Conservation (phyloP, 2,113 vertebrate genomes). For the Nansenia antarctica region DNA sequence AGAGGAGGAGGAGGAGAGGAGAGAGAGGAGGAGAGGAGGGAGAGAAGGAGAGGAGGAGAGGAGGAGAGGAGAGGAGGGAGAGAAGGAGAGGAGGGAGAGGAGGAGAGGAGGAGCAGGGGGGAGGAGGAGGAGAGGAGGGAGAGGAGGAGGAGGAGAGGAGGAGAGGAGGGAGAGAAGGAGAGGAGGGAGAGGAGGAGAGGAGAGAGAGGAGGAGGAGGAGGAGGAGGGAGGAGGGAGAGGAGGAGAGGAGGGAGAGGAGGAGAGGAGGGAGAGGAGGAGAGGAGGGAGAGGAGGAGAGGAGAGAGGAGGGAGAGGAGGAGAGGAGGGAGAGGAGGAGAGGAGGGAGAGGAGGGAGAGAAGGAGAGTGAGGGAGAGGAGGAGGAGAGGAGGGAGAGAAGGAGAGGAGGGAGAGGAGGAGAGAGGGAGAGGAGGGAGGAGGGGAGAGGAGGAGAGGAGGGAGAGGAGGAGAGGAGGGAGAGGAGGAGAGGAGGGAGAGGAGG, state of each 20-base stretch:
- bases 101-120: conserved; percentile 35
- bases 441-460: neutral
- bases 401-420: conserved; percentile 30
- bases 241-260: neutral
- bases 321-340: too few relatives aligned
- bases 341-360: neutral
- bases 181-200: neutral
- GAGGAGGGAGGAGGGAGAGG: neutral
- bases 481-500: neutral
- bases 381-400: neutral
- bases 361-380: too few relatives aligned
- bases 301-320: too few relatives aligned
- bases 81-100: conserved; percentile 28
- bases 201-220: neutral
- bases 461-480: neutral
- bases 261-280: neutral
- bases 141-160: neutral
- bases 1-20: neutral
- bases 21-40: neutral
- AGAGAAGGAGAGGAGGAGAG: neutral
- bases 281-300: neutral
- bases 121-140: neutral
- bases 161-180: too few relatives aligned
- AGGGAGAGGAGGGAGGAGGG: neutral
- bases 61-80: conserved; percentile 13